A percentile compares a stretch with the other conserved stretches of the same genome.
Conservation (phyloP, 2,113 vertebrate genomes). For the Puffinus mauretanicus region DNA sequence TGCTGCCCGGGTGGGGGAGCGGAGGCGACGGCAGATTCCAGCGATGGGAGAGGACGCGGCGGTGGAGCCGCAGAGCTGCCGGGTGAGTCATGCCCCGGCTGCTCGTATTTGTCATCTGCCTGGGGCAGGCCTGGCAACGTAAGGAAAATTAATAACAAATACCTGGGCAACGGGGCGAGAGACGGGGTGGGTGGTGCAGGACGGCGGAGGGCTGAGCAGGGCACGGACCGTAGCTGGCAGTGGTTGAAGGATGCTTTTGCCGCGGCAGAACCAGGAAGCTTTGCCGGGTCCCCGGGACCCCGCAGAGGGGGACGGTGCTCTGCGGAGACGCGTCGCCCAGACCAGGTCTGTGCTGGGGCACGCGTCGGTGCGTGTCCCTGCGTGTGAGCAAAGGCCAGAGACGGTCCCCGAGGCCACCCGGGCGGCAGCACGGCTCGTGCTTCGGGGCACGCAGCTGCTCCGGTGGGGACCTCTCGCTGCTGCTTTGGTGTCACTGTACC, state of each 20-base stretch:
- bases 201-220: background rate
- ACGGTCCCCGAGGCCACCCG: fast-evolving
- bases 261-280: fast-evolving
- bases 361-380: fast-evolving
- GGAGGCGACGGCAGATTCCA: background rate
- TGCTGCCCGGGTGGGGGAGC: background rate
- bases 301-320: fast-evolving
- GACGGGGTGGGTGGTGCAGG: background rate
- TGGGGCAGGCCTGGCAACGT: background rate
- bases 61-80: background rate
- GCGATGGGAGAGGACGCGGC: background rate
- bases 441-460: background rate
- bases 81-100: background rate
- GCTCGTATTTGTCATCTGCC: background rate
- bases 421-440: fast-evolving
- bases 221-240: fast-evolving
- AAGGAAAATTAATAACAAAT: background rate
- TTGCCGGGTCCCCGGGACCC: fast-evolving
- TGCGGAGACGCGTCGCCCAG: fast-evolving
- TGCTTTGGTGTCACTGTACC: fast-evolving
- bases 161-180: background rate
- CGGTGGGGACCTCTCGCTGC: fast-evolving
- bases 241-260: background rate
- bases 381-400: fast-evolving
- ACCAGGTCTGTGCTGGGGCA: background rate